phyloP scores from a whole-genome alignment of 2,797 vertebrate species.

The Tenualosa thibaudeaui region DNA sequence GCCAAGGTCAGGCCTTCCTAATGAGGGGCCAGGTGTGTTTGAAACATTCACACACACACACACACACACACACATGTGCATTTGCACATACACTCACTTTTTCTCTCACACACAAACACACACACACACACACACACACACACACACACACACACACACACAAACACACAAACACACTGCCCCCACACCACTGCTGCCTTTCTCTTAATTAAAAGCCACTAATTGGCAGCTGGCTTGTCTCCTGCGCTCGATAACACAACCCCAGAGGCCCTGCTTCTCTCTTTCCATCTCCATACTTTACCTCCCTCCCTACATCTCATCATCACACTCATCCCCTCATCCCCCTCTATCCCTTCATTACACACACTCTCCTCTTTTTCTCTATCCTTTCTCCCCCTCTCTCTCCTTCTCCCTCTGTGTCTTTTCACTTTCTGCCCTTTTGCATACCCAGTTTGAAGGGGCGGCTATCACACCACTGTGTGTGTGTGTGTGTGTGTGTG shows the following conservation, averaged over 20 bases:
- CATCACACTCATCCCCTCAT: neutral
- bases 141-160: neutral
- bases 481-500: conserved; percentile 17
- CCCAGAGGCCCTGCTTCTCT: conserved; percentile 7
- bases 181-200: conserved; percentile 1
- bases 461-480: neutral
- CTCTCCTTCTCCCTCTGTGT: too few relatives aligned
- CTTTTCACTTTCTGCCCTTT: too few relatives aligned
- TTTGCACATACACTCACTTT: neutral
- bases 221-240: conserved; percentile 11
- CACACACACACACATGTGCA: too few relatives aligned
- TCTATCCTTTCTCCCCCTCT: too few relatives aligned
- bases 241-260: conserved; percentile 4
- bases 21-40: conserved; percentile 4
- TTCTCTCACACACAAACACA: too few relatives aligned
- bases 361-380: too few relatives aligned
- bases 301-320: neutral
- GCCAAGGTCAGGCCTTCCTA: neutral
- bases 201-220: conserved; percentile 18
- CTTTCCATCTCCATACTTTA: neutral
- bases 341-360: neutral
- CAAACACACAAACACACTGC: neutral
- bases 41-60: neutral
- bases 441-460: too few relatives aligned
- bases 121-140: too few relatives aligned